Evolutionary conservation across 2,888 invertebrate genomes (phyloP), one percentile per base, ranked within the genome.

Genomic region (Epirrhoe alternata): DNA sequence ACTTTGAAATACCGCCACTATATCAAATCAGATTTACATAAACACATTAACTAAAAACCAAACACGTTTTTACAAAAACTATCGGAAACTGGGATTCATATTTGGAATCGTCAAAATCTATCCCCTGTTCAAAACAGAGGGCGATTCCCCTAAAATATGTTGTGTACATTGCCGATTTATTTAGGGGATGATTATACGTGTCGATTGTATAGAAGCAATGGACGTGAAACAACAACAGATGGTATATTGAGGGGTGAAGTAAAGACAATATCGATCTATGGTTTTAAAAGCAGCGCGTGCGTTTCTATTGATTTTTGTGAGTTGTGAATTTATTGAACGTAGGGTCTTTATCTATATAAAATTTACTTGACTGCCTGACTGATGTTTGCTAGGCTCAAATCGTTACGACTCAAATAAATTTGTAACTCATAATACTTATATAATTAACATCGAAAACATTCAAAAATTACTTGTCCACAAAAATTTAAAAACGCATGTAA

Each of bases 241-340:
- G 89, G 85, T 82, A 75, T 67, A 65, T 77, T 81, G 86, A 86
- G 86, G 75, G 85, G 82, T 80, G 61, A 69, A 60, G 45, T 70
- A 85, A 87, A 88, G 87, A 89, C 89, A 90, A 88, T 89, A 90
- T 90, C 88, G 89, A 90, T 88, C 85, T 83, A 79, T 82, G 51
- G 77, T 79, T 73, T 74, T 60, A 30, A 45, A 14, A 17, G 17
- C 64, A 74, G 84, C 85, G 85, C 86, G 85, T 84, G 88, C 85
- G 81, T 74, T 64, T 64, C 65, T 84, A 86, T 86, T 86, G 89
- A 88, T 89, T 86, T 86, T 82, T 72, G 77, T 30, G 38, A 53
- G 38, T 33, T 47, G 66, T 82, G 76, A 86, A 86, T 86, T 86
- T 82, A 78, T 79, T 66, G 69, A 68, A 59, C 60, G 45, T 61